Evolutionary conservation across 2,113 vertebrate species (phyloP).

Genomic region (Leptosomus discolor): DNA sequence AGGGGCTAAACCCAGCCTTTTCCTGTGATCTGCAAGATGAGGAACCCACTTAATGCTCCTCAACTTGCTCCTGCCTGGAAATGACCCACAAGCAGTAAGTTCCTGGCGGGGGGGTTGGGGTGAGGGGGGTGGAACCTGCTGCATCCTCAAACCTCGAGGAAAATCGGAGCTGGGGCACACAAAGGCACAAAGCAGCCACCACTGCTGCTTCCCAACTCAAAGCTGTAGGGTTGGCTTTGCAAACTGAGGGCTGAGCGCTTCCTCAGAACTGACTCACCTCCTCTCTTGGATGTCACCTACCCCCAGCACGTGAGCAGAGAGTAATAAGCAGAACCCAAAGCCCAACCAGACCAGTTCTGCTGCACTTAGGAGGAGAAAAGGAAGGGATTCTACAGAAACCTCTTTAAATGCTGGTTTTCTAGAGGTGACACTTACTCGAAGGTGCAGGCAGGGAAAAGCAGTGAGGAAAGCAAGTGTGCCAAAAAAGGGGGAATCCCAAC

Average conservation of each 20-base stretch:
- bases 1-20: neutral
- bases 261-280: neutral
- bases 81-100: neutral
- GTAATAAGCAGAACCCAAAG: neutral
- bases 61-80: neutral
- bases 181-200: fast-evolving
- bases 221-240: neutral
- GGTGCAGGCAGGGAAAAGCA: neutral
- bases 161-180: fast-evolving
- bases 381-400: neutral
- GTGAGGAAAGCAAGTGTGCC: fast-evolving
- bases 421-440: neutral
- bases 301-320: neutral
- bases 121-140: fast-evolving
- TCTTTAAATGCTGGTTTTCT: neutral
- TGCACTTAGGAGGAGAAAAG: neutral
- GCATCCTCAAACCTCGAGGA: no score
- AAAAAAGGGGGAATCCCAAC: neutral
- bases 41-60: no score
- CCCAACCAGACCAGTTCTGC: neutral
- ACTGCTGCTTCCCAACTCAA: no score
- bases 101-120: no score
- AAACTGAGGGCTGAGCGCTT: fast-evolving
- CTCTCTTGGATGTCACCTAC: neutral
- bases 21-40: neutral